Percentiles rank a stretch among this genome's conserved stretches.
Conservation (phyloP, 2,888 invertebrate species). For the Drosophila niveifrons region DNA sequence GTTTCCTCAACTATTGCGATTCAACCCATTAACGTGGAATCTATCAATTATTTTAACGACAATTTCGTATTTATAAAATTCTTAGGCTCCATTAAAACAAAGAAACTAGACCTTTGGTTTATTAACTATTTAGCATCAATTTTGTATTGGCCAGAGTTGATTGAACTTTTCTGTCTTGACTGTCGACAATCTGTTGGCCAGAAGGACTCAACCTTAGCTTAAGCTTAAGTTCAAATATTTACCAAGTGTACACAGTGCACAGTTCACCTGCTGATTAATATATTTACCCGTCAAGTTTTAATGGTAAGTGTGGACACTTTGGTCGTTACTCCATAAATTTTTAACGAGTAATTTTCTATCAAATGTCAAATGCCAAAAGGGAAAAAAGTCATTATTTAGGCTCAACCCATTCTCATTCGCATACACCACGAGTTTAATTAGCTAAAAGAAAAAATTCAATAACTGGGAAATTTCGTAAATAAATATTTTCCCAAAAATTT, state of each 20-base stretch:
- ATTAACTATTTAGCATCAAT: slow-evolving; percentile 59
- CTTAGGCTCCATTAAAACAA: not conserved
- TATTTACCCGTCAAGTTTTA: slow-evolving; percentile 30
- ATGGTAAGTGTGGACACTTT: slow-evolving; percentile 7
- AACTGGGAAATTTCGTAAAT: slow-evolving; percentile 14
- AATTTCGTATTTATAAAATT: slow-evolving; percentile 22
- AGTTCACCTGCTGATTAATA: slow-evolving; percentile 54
- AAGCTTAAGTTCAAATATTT: slow-evolving; percentile 54
- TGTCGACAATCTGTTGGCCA: not conserved
- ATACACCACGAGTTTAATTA: slow-evolving; percentile 17
- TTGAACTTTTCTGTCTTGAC: slow-evolving; percentile 59
- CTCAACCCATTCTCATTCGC: slow-evolving; percentile 13
- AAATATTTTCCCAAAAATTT: slow-evolving; percentile 35
- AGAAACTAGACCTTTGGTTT: slow-evolving; percentile 9
- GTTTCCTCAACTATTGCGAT: not conserved
- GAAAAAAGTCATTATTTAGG: not conserved
- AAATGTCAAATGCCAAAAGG: slow-evolving; percentile 65
- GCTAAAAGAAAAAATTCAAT: not conserved
- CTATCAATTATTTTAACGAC: not conserved
- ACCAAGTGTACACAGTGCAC: slow-evolving; percentile 47
- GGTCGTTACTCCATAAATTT: slow-evolving; percentile 61
- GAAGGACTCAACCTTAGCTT: slow-evolving; percentile 11
- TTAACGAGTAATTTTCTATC: slow-evolving; percentile 48
- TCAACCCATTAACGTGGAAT: not conserved
- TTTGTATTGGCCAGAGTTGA: slow-evolving; percentile 51